Conservation (phyloP, 37 sponge, comb jelly and placozoan genomes). For the Oopsacas minuta region DNA sequence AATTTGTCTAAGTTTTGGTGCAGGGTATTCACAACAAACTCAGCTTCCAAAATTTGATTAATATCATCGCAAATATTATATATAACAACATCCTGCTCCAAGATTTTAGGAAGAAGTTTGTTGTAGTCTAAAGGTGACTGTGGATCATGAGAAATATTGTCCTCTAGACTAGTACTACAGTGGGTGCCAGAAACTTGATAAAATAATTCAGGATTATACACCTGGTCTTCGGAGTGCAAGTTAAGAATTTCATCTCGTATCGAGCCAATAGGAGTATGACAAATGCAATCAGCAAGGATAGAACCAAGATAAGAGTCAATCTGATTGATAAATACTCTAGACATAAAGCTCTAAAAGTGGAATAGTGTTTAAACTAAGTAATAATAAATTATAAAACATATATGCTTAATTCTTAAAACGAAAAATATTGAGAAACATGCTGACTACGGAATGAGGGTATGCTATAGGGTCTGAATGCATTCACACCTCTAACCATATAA, state of each 20-base stretch:
- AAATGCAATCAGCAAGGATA: background rate
- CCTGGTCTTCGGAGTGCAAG: background rate
- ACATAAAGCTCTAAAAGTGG: too few species aligned
- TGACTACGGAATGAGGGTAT: too few species aligned
- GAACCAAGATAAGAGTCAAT: background rate
- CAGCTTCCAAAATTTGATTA: slow-evolving; percentile 55
- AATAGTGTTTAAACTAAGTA: too few species aligned
- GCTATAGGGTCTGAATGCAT: too few species aligned
- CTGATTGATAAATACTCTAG: background rate
- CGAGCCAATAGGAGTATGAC: background rate
- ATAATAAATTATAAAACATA: too few species aligned
- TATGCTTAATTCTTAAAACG: too few species aligned
- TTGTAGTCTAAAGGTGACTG: background rate
- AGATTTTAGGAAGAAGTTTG: background rate
- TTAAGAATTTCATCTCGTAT: background rate
- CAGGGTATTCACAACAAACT: slow-evolving; percentile 52
- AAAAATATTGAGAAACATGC: too few species aligned
- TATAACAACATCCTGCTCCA: slow-evolving; percentile 51
- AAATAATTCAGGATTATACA: background rate
- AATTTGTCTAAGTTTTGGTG: slow-evolving; percentile 59
- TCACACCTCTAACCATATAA: too few species aligned
- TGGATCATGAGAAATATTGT: background rate
- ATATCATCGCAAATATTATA: slow-evolving; percentile 45
- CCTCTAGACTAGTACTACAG: background rate
- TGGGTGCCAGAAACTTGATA: background rate